Evolutionary conservation across 2,113 vertebrate species (phyloP).

Genomic region (Rhadina sibilatrix): DNA sequence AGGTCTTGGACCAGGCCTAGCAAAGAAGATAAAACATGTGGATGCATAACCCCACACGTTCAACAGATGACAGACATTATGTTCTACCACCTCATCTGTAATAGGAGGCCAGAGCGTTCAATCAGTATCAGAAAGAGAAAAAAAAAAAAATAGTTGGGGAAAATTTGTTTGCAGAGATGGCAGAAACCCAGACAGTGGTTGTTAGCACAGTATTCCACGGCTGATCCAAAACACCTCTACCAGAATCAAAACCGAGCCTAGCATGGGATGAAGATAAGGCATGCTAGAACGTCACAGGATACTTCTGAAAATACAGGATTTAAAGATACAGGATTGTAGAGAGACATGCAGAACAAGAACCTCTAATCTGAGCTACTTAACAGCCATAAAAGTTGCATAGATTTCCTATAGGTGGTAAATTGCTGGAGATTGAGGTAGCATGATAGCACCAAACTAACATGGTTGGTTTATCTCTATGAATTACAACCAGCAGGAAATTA

Average conservation of each 20-base stretch:
- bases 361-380: neutral
- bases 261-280: neutral
- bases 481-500: neutral
- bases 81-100: neutral
- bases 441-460: neutral
- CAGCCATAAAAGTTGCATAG: neutral
- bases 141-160: neutral
- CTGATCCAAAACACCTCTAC: neutral
- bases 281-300: neutral
- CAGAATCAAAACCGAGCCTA: neutral
- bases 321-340: neutral
- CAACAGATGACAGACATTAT: neutral
- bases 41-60: neutral
- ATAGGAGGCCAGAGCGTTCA: neutral
- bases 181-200: neutral
- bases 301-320: neutral
- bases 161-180: neutral
- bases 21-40: neutral
- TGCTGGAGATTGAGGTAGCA: neutral
- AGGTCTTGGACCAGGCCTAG: neutral
- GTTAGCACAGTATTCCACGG: neutral
- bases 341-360: neutral
- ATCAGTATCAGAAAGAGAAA: neutral
- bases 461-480: neutral
- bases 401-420: neutral